These are phyloP conservation scores for Neotoxoptera formosana DNA, from an alignment of 1,140 invertebrate genomes.

Conservation along the genomic window DNA sequence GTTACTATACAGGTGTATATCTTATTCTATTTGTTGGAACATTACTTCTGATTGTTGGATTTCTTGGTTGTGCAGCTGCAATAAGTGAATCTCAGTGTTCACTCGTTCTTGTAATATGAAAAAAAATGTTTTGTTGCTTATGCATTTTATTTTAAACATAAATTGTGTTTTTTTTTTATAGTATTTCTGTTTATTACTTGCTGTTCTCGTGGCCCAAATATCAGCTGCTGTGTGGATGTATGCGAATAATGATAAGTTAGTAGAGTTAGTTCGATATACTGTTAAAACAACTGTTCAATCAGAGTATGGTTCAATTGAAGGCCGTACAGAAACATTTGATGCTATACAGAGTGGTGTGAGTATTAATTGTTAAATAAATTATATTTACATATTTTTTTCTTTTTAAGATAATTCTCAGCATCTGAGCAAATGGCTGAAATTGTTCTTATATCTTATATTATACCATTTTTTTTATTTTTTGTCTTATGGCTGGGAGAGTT, in stretches of 20 bases:
- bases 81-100: slow-evolving; percentile 86
- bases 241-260: slow-evolving; percentile 72
- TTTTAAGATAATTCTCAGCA: background rate
- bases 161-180: slow-evolving; percentile 64
- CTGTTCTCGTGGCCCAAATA: slow-evolving; percentile 81
- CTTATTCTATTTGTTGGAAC: slow-evolving; percentile 80
- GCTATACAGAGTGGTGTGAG: slow-evolving; percentile 72
- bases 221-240: slow-evolving; percentile 78
- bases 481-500: background rate
- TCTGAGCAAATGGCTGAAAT: too few relatives aligned
- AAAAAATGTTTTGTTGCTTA: background rate
- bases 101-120: slow-evolving; percentile 76
- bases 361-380: slow-evolving; percentile 47
- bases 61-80: slow-evolving; percentile 91
- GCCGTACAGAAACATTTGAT: slow-evolving; percentile 73
- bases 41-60: slow-evolving; percentile 83
- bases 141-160: slow-evolving; percentile 22
- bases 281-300: slow-evolving; percentile 73
- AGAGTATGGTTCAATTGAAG: slow-evolving; percentile 72
- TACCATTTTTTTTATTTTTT: background rate
- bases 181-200: slow-evolving; percentile 77
- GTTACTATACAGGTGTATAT: slow-evolving; percentile 76
- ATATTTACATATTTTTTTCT: background rate
- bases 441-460: too few relatives aligned
- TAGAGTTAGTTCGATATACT: slow-evolving; percentile 70